A percentile compares a stretch with the other conserved stretches of the same genome.
Conservation (phyloP, 1,140 invertebrate species). For the Zaprionus vittiger region DNA sequence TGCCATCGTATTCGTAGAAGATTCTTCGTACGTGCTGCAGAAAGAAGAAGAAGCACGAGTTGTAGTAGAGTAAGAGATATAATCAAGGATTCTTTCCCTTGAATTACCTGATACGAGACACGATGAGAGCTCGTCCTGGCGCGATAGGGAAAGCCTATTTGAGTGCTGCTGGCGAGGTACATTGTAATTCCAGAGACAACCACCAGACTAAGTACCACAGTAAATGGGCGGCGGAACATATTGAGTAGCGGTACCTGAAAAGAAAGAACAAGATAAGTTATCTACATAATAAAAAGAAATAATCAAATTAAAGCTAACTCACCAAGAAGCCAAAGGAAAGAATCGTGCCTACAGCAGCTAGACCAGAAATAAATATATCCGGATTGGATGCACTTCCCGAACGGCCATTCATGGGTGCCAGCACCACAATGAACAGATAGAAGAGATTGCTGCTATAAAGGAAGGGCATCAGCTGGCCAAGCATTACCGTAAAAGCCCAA, state of each 20-base stretch:
- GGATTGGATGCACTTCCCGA: conserved; percentile 86
- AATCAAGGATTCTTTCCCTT: conserved; percentile 78
- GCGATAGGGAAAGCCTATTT: conserved; percentile 90
- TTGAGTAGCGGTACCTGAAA: conserved; percentile 38
- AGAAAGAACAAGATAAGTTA: background rate
- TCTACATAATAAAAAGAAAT: background rate
- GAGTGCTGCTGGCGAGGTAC: conserved; percentile 87
- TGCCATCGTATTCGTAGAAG: conserved; percentile 86
- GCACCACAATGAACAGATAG: conserved; percentile 87
- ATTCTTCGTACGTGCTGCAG: conserved; percentile 86
- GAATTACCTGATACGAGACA: conserved; percentile 86
- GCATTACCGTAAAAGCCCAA: conserved; percentile 86
- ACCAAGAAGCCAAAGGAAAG: conserved; percentile 58
- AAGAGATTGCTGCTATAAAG: conserved; percentile 86
- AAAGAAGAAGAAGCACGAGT: background rate
- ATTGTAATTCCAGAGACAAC: conserved; percentile 85
- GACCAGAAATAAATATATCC: conserved; percentile 85
- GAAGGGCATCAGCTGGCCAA: conserved; percentile 64
- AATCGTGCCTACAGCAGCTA: conserved; percentile 82
- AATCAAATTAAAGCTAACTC: background rate
- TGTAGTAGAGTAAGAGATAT: background rate
- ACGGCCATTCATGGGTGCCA: conserved; percentile 88
- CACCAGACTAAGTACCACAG: conserved; percentile 69
- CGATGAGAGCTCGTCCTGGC: conserved; percentile 87
- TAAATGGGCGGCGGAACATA: conserved; percentile 47